Conservation (phyloP, 2,888 invertebrate species). For the Melanostoma mellinum region DNA sequence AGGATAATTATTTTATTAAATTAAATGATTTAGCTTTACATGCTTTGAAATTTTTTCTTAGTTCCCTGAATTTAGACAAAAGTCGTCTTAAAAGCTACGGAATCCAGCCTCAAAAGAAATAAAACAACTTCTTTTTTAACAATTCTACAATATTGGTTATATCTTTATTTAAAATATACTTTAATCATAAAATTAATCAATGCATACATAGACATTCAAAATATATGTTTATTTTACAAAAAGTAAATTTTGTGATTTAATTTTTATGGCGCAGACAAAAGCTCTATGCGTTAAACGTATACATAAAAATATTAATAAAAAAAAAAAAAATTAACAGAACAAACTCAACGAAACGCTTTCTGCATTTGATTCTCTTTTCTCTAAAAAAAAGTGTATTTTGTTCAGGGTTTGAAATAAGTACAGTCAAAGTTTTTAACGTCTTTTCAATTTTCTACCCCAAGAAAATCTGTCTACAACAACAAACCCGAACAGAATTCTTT, state of each 20-base stretch:
- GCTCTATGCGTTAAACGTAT: conserved; percentile 42
- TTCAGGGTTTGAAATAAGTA: conserved; percentile 65
- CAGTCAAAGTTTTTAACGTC: conserved; percentile 25
- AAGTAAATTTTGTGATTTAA: conserved; percentile 64
- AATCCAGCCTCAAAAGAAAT: background rate
- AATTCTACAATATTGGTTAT: conserved; percentile 57
- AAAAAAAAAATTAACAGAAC: conserved; percentile 29
- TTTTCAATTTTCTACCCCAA: background rate
- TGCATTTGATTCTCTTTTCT: conserved; percentile 7
- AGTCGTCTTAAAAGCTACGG: background rate
- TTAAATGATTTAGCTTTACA: too few species aligned
- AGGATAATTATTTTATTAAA: too few species aligned
- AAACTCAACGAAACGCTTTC: conserved; percentile 18
- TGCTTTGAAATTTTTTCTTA: too few species aligned
- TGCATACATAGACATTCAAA: conserved; percentile 40
- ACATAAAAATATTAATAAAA: conserved; percentile 26
- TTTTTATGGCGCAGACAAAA: conserved; percentile 60
- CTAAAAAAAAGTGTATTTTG: conserved; percentile 41
- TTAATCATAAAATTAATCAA: conserved; percentile 58
- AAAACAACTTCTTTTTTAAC: conserved; percentile 21
- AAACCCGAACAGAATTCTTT: conserved; percentile 71
- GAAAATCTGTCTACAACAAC: conserved; percentile 31
- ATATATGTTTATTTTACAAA: conserved; percentile 44
- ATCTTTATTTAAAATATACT: conserved; percentile 65
- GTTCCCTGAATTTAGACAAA: too few species aligned